phyloP scores from a whole-genome alignment of 1,140 invertebrate species.

The Cherax quadricarinatus region DNA sequence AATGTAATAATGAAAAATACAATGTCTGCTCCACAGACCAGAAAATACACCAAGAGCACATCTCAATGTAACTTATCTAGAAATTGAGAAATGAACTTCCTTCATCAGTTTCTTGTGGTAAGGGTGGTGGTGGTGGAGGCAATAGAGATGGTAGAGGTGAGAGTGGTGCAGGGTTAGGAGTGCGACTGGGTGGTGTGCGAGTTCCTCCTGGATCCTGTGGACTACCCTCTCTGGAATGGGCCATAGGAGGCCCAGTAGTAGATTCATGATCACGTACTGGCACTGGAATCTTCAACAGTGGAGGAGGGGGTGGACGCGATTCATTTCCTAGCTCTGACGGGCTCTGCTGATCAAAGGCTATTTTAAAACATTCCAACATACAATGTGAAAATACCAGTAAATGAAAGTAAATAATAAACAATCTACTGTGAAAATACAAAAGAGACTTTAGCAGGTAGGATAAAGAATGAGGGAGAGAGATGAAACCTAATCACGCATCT shows the following conservation, averaged over 20 bases:
- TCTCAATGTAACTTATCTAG: conserved; percentile 37
- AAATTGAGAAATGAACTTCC: conserved; percentile 40
- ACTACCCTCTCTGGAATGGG: neutral
- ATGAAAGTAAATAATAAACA: no score
- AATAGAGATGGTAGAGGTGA: neutral
- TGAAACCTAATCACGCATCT: no score
- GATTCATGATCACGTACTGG: conserved; percentile 25
- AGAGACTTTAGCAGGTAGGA: no score
- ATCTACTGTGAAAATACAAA: no score
- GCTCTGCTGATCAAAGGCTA: conserved; percentile 1
- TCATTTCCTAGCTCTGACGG: conserved; percentile 29
- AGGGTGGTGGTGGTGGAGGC: neutral
- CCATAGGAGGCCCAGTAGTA: neutral
- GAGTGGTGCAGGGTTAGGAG: neutral
- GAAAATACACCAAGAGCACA: neutral
- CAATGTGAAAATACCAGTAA: neutral
- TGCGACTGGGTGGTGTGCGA: neutral
- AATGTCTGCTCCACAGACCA: neutral
- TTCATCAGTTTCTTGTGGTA: conserved; percentile 27
- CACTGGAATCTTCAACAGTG: conserved; percentile 51
- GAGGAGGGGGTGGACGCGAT: conserved; percentile 45
- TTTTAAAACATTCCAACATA: neutral
- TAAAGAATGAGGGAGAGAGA: no score
- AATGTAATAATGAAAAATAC: conserved; percentile 10
- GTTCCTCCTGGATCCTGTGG: conserved; percentile 41